phyloP scores from a whole-genome alignment of 2,113 vertebrate species.

The Athene cunicularia region DNA sequence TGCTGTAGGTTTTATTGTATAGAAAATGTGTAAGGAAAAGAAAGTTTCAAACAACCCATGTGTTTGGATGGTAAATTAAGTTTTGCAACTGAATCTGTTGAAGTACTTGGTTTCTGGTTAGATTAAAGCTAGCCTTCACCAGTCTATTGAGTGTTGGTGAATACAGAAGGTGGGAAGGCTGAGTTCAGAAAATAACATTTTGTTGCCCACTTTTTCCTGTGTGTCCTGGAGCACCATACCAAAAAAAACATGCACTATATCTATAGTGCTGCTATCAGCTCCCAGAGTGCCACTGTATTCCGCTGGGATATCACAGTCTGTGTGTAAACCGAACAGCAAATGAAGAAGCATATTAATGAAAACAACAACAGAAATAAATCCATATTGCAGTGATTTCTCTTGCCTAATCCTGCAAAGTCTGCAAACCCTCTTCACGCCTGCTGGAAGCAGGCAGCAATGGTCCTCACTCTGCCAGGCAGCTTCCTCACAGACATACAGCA shows the following conservation, averaged over 20 bases:
- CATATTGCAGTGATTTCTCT: not conserved
- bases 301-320: fast-evolving
- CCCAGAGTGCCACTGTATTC: not conserved
- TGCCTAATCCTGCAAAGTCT: not conserved
- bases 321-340: not conserved
- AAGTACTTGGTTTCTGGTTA: not conserved
- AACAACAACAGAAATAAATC: not conserved
- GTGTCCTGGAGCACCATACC: not conserved
- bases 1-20: not conserved
- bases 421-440: not conserved
- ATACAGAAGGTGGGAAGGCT: not conserved
- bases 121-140: not conserved
- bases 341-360: not conserved
- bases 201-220: not conserved
- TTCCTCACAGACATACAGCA: not conserved
- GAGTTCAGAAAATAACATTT: not conserved
- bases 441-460: fast-evolving
- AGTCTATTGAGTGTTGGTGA: not conserved
- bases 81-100: not conserved
- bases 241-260: not conserved
- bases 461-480: not conserved
- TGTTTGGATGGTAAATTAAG: not conserved
- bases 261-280: not conserved
- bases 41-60: not conserved
- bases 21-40: not conserved